Base-by-base conservation (phyloP, 2,113 vertebrate species). In the Protobothrops flavoviridis region DNA sequence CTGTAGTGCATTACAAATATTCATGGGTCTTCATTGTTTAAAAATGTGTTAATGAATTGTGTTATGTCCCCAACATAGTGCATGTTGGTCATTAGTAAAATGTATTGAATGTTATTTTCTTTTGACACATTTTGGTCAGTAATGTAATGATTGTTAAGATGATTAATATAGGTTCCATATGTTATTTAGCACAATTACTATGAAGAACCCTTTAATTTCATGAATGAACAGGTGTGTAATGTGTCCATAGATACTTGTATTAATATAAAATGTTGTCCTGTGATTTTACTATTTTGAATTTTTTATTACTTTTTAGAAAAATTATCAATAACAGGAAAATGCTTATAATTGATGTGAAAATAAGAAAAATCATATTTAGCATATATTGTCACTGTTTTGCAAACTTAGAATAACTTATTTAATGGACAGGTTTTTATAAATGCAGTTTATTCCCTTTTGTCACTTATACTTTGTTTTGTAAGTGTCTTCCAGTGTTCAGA, bases 401-500 rank as follows among this genome's bases (percentile, higher is more conserved):
- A 95, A 93, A 95, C 92, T 93, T 95, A 85, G 8, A 93, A 39
- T 93, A 92, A 95, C 96, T 52, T 95, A 92, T 97, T 95, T 95
- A 96, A 95, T 94, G 95, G 74, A 95, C 0, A 11, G 0, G 93
- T 52, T 96, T 97, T 94, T 92, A 93, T 95, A 95, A 81, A 94
- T 0, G 59, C 89, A 53, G 87, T 93, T 94, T 96, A 96, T 95
- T 96, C 94, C 57, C 92, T 97, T 94, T 93, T 95, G 0, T 95
- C 95, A 87, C 96, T 96, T 93, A 93, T 96, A 96, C 94, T 94
- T 94, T 96, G 24, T 94, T 97, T 64, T 85, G 92, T 92, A 94
- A 93, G 93, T 93, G 97, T 97, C 97, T 97, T 98, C 97, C 97
- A 95, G 17, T 95, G 96, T 97, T 97, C 96, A 91, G 97, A 95